These are phyloP conservation scores for Rousettus madagascariensis DNA, from an alignment of 2,797 vertebrate genomes.

Conservation along the genomic window DNA sequence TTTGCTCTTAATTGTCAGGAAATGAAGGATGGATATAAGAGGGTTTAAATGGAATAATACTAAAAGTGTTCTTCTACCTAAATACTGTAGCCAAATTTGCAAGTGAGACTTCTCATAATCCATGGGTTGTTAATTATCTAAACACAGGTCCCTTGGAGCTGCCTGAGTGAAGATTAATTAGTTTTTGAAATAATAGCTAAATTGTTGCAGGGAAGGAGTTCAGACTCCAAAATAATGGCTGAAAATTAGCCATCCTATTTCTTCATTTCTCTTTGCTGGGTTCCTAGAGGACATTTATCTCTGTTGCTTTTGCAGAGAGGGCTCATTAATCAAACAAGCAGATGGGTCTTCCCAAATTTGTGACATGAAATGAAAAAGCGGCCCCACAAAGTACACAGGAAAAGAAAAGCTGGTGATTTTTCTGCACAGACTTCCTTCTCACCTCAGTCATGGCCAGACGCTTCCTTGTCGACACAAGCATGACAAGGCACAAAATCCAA, in stretches of 20 bases:
- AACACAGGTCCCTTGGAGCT: slow-evolving; percentile 82
- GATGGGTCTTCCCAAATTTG: slow-evolving; percentile 78
- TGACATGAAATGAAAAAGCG: slow-evolving; percentile 67
- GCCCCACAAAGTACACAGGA: slow-evolving; percentile 13
- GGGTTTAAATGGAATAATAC: slow-evolving; percentile 62
- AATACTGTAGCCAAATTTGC: slow-evolving; percentile 70
- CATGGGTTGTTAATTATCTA: slow-evolving; percentile 84
- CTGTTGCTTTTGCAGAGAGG: slow-evolving; percentile 77
- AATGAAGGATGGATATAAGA: slow-evolving; percentile 79
- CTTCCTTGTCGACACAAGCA: neutral
- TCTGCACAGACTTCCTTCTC: neutral
- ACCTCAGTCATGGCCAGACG: neutral
- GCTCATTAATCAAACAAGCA: slow-evolving; percentile 84
- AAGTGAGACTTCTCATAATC: slow-evolving; percentile 82
- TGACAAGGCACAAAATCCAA: neutral
- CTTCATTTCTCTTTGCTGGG: slow-evolving; percentile 78
- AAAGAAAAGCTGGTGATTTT: neutral
- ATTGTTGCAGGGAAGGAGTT: slow-evolving; percentile 80
- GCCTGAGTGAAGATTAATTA: slow-evolving; percentile 87
- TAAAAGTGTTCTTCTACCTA: slow-evolving; percentile 68
- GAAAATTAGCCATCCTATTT: slow-evolving; percentile 81
- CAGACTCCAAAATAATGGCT: slow-evolving; percentile 81
- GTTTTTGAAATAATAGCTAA: slow-evolving; percentile 86
- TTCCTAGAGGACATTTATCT: slow-evolving; percentile 81
- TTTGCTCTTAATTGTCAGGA: slow-evolving; percentile 85